Percentiles rank a stretch among this genome's conserved stretches.
phyloP scores from a whole-genome alignment of 2,113 vertebrate species.

The Caranx melampygus region DNA sequence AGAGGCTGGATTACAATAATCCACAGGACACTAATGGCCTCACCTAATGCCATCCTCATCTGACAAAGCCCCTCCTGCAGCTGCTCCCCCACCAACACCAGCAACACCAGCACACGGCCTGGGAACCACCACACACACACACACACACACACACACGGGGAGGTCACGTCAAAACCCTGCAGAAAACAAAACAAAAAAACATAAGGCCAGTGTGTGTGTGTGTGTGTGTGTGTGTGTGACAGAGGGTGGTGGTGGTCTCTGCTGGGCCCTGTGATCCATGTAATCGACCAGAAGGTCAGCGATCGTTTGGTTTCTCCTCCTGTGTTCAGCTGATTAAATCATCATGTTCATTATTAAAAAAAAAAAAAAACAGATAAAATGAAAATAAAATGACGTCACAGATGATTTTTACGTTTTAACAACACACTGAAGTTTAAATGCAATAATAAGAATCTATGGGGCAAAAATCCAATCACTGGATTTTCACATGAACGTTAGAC shows the following conservation, averaged over 20 bases:
- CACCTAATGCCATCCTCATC: slow-evolving; percentile 80
- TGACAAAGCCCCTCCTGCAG: slow-evolving; percentile 79
- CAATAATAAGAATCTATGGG: too few species aligned
- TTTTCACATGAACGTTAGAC: too few species aligned
- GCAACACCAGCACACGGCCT: slow-evolving; percentile 12
- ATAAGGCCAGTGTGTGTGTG: background rate
- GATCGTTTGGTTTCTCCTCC: too few species aligned
- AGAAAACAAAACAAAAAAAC: background rate
- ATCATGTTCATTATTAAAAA: background rate
- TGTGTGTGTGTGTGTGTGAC: slow-evolving; percentile 5
- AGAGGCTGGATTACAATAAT: slow-evolving; percentile 83
- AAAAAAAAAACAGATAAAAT: too few species aligned
- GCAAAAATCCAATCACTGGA: too few species aligned
- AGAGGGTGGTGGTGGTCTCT: slow-evolving; percentile 26
- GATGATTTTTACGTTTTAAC: too few species aligned
- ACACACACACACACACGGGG: slow-evolving; percentile 1
- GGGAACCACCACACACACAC: slow-evolving; percentile 19
- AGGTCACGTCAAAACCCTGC: slow-evolving; percentile 31
- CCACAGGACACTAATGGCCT: slow-evolving; percentile 77
- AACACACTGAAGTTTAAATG: too few species aligned
- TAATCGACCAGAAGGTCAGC: slow-evolving; percentile 55
- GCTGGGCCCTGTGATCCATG: slow-evolving; percentile 57
- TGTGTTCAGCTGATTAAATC: background rate
- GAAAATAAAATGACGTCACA: too few species aligned
- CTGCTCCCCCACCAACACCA: slow-evolving; percentile 50